Conservation (phyloP, 2,113 vertebrate species). For the Megaceryle torquata region DNA sequence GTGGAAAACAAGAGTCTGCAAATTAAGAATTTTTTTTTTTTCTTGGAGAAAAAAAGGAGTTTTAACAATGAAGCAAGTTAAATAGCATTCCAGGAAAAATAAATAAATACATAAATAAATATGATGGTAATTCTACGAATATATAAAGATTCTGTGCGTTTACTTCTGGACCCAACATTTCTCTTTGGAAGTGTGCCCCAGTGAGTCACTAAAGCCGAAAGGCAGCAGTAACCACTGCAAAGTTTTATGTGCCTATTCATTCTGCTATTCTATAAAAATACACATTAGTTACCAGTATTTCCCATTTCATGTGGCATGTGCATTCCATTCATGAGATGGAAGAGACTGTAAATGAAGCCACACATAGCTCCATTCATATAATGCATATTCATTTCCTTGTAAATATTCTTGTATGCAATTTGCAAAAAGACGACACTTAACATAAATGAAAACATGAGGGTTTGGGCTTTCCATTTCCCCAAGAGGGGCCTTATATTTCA, state of each 20-base stretch:
- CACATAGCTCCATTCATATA: background rate
- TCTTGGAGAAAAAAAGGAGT: background rate
- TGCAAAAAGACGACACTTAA: background rate
- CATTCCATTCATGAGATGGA: background rate
- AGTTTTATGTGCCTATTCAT: conserved; percentile 33
- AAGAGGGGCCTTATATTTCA: background rate
- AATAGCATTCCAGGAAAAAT: background rate
- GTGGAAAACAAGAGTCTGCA: background rate
- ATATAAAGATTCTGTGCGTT: background rate
- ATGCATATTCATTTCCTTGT: background rate
- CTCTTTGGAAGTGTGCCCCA: background rate
- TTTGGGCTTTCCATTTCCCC: background rate
- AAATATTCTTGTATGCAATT: background rate
- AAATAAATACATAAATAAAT: background rate
- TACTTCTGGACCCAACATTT: conserved; percentile 5
- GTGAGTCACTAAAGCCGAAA: conserved; percentile 29
- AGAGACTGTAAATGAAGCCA: background rate
- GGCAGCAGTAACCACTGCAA: conserved; percentile 26
- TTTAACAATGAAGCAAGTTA: background rate
- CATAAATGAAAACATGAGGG: background rate
- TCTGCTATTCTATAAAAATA: conserved; percentile 22
- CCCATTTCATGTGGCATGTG: background rate
- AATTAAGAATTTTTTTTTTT: background rate
- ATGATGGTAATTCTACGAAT: background rate
- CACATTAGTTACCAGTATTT: background rate